phyloP scores from a whole-genome alignment of 2,797 vertebrate genomes.

The Mormyrops boulengeri region DNA sequence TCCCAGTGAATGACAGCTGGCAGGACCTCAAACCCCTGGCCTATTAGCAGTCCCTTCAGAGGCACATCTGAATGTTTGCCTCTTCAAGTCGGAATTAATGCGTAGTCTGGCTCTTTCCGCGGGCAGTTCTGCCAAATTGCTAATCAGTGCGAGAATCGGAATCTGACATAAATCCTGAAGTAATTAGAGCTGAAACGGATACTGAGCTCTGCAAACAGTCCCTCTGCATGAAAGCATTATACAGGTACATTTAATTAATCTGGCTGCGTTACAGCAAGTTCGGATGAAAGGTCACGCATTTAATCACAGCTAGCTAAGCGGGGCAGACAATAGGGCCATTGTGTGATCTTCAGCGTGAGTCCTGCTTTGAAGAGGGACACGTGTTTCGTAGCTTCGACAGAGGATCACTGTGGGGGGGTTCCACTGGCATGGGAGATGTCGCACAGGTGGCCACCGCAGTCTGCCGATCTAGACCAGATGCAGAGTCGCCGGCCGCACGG shows the following conservation, averaged over 20 bases:
- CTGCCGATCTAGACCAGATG: constrained; percentile 8
- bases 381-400: background rate
- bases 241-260: constrained; percentile 9
- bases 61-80: background rate
- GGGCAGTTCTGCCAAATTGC: background rate
- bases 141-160: background rate
- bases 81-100: background rate
- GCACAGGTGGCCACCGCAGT: background rate
- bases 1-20: background rate
- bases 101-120: background rate
- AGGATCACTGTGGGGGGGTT: background rate
- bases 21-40: background rate
- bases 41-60: background rate
- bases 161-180: constrained; percentile 14
- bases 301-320: constrained; percentile 1
- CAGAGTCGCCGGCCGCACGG: background rate
- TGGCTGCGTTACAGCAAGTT: background rate
- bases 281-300: constrained; percentile 3
- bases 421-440: background rate
- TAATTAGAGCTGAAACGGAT: constrained; percentile 12
- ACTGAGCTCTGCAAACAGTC: background rate
- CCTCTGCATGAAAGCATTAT: background rate
- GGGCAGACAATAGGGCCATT: background rate
- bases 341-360: constrained; percentile 6
- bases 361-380: constrained; percentile 4